phyloP scores from a whole-genome alignment of 64 coral and sea anemone species.

The Actinia equina region DNA sequence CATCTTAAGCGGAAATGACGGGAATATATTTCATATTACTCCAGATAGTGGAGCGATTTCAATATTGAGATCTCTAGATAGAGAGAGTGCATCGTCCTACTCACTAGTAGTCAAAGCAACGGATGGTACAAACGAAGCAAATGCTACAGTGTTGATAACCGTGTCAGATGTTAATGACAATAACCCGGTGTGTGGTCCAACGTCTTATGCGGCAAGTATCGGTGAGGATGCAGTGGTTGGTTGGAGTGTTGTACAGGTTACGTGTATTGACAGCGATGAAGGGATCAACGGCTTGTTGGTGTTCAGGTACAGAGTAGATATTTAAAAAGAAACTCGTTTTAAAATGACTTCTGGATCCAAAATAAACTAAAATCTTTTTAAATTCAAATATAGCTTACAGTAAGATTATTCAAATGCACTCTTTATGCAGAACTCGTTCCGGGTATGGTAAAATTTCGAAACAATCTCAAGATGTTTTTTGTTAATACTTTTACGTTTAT shows the following conservation, averaged over 20 bases:
- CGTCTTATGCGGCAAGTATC: constrained; percentile 32
- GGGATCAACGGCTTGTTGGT: constrained; percentile 29
- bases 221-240: constrained; percentile 41
- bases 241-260: constrained; percentile 26
- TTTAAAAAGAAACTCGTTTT: too few species aligned
- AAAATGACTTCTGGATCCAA: too few species aligned
- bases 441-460: too few species aligned
- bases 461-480: too few species aligned
- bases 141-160: constrained; percentile 45
- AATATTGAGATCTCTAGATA: constrained; percentile 22
- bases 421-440: too few species aligned
- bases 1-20: constrained; percentile 38
- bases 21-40: constrained; percentile 31
- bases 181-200: constrained; percentile 27
- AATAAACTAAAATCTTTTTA: too few species aligned
- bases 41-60: constrained; percentile 30
- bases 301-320: constrained; percentile 30
- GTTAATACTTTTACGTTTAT: too few species aligned
- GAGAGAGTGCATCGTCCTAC: constrained; percentile 32
- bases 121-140: constrained; percentile 35
- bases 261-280: constrained; percentile 50
- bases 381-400: too few species aligned
- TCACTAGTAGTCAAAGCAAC: constrained; percentile 34
- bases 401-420: too few species aligned
- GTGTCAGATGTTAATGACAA: constrained; percentile 52